These are phyloP conservation scores for Lontra canadensis DNA, from an alignment of 2,113 vertebrate species.

Conservation along the genomic window DNA sequence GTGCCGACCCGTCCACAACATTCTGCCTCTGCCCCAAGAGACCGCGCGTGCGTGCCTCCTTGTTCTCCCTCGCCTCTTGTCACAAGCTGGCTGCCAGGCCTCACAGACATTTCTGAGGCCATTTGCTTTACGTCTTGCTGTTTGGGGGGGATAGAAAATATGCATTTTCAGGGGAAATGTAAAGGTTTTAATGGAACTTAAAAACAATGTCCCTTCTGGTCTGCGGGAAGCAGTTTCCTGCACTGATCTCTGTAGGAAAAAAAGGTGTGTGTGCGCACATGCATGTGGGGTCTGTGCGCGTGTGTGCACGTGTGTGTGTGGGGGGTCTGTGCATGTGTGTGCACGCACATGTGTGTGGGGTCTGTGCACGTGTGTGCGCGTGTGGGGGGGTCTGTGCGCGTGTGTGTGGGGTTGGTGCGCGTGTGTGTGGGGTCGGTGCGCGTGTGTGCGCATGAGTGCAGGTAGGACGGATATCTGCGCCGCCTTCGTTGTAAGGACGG, in stretches of 20 bases:
- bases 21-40: not conserved
- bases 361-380: too few relatives aligned
- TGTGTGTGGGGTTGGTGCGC: too few relatives aligned
- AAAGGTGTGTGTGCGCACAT: not conserved
- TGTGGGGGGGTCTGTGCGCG: too few relatives aligned
- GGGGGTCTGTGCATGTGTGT: too few relatives aligned
- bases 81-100: not conserved
- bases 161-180: not conserved
- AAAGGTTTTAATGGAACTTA: not conserved
- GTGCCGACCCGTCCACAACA: rapidly evolving
- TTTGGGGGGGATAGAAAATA: not conserved
- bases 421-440: not conserved
- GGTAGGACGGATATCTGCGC: rapidly evolving
- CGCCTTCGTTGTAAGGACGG: not conserved
- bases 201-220: not conserved
- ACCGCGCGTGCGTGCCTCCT: not conserved
- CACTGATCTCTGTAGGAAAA: not conserved
- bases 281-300: too few relatives aligned
- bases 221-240: rapidly evolving
- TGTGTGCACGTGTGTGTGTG: too few relatives aligned
- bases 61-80: not conserved
- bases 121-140: not conserved
- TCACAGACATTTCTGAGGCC: not conserved
- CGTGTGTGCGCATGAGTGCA: not conserved
- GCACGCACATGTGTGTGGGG: too few relatives aligned